Evolutionary conservation across 2,888 invertebrate species (phyloP).

Genomic region (Dysmachus trigonus): DNA sequence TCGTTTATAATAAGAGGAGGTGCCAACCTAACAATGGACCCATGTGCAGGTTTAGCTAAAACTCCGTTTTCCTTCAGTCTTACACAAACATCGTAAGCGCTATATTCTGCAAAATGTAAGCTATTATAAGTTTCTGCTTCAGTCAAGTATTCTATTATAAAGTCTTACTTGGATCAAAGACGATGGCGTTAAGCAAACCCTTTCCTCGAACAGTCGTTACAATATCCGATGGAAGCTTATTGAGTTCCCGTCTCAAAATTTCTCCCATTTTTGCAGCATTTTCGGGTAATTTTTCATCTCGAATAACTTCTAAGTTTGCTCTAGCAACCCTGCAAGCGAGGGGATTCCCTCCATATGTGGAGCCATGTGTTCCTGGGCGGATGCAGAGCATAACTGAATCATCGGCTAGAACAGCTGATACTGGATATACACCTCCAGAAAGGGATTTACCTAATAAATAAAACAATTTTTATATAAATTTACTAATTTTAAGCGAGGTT

Average conservation of each 20-base stretch:
- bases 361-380: slow-evolving; percentile 93
- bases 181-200: slow-evolving; percentile 91
- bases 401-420: slow-evolving; percentile 87
- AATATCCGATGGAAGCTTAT: slow-evolving; percentile 77
- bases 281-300: slow-evolving; percentile 86
- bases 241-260: slow-evolving; percentile 77
- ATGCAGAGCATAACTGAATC: slow-evolving; percentile 87
- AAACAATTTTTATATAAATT: not conserved
- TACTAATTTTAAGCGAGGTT: not conserved
- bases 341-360: slow-evolving; percentile 96
- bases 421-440: slow-evolving; percentile 90
- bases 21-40: slow-evolving; percentile 92
- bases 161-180: slow-evolving; percentile 75
- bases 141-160: not conserved
- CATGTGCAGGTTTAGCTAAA: slow-evolving; percentile 95
- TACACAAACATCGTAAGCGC: slow-evolving; percentile 91
- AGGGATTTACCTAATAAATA: slow-evolving; percentile 74
- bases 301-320: slow-evolving; percentile 83
- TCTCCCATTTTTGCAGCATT: slow-evolving; percentile 82
- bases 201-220: slow-evolving; percentile 83
- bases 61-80: slow-evolving; percentile 88
- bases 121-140: not conserved
- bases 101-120: slow-evolving; percentile 58
- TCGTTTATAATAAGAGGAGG: slow-evolving; percentile 92
- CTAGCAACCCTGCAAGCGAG: slow-evolving; percentile 87